Conservation (phyloP, 1,140 invertebrate genomes). For the Lordiphosa stackelbergi region DNA sequence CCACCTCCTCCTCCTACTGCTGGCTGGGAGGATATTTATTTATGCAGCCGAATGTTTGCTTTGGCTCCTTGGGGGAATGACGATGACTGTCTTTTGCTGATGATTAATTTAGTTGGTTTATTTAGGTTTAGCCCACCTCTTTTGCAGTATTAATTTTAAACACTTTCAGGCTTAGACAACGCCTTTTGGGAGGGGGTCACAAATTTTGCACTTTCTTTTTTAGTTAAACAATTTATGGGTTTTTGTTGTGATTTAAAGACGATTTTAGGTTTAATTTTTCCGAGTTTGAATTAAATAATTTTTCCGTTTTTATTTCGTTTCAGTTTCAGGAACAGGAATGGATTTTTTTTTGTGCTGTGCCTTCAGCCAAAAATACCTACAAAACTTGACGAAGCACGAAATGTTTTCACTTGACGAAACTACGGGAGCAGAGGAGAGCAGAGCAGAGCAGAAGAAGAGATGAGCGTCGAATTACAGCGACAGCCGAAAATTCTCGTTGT, state of each 20-base stretch:
- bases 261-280: conserved; percentile 21
- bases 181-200: conserved; percentile 41
- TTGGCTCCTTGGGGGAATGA: conserved; percentile 16
- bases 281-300: conserved; percentile 11
- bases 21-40: conserved; percentile 35
- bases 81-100: conserved; percentile 10
- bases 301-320: conserved; percentile 31
- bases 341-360: conserved; percentile 46
- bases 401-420: conserved; percentile 71
- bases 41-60: conserved; percentile 53
- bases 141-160: conserved; percentile 26
- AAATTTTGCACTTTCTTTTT: conserved; percentile 25
- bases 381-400: conserved; percentile 68
- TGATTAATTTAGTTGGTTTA: conserved; percentile 10
- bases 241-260: not conserved
- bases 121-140: not conserved
- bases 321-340: conserved; percentile 33
- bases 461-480: conserved; percentile 69
- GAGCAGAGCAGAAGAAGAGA: conserved; percentile 36
- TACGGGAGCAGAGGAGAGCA: conserved; percentile 44
- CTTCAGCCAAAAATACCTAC: conserved; percentile 63
- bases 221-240: not conserved
- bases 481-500: conserved; percentile 61
- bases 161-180: conserved; percentile 49
- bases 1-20: conserved; percentile 16